Conservation (phyloP, 2,888 invertebrate species). For the Maniola hyperantus region DNA sequence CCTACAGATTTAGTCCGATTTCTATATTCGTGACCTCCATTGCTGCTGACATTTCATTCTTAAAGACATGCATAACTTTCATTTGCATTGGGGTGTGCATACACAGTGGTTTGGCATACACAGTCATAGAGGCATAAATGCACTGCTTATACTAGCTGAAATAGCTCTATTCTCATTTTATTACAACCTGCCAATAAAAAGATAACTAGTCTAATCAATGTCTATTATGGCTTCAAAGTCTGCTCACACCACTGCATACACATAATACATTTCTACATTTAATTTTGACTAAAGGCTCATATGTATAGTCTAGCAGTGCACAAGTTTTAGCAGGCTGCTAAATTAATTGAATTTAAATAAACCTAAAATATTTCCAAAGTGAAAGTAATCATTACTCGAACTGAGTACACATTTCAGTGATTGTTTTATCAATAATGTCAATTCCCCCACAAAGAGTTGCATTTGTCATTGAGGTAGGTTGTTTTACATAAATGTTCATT, state of each 20-base stretch:
- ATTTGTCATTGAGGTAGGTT: background rate
- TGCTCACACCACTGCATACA: no score
- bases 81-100: conserved; percentile 10
- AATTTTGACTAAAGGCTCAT: background rate
- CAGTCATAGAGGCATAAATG: no score
- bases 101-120: background rate
- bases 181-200: no score
- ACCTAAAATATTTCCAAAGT: background rate
- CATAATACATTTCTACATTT: background rate
- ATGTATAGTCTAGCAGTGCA: background rate
- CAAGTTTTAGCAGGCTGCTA: background rate
- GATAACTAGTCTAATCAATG: no score
- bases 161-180: no score
- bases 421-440: background rate
- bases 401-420: background rate
- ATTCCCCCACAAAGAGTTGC: background rate
- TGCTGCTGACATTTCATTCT: conserved; percentile 15
- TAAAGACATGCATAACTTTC: conserved; percentile 27
- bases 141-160: no score
- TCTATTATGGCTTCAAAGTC: no score
- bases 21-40: conserved; percentile 30
- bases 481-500: conserved; percentile 10
- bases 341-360: background rate
- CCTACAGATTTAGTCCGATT: conserved; percentile 18
- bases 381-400: background rate